phyloP scores from a whole-genome alignment of 2,113 vertebrate genomes.

The Epinephelus moara region DNA sequence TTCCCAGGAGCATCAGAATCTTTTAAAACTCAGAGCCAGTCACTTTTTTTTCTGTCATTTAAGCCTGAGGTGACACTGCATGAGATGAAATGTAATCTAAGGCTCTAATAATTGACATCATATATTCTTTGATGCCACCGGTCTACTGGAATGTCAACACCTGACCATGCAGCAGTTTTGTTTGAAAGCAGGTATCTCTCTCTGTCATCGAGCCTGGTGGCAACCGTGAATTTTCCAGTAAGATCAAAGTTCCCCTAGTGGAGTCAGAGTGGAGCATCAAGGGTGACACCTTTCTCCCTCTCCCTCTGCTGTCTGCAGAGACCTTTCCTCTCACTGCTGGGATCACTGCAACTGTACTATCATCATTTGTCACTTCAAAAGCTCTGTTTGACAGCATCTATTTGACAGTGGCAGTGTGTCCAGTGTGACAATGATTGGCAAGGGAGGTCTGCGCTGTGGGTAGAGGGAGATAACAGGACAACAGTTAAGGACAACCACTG shows the following conservation, averaged over 20 bases:
- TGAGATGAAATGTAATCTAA: background rate
- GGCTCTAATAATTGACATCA: constrained; percentile 3
- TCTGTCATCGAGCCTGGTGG: constrained; percentile 21
- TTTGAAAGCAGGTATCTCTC: background rate
- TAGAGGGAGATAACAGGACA: constrained; percentile 7
- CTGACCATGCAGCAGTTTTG: background rate
- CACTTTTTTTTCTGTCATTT: background rate
- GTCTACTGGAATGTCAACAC: background rate
- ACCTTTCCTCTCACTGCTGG: constrained; percentile 14
- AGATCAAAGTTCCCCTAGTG: constrained; percentile 32
- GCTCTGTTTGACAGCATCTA: constrained; percentile 11
- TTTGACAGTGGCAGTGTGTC: constrained; percentile 43
- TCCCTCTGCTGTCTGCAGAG: background rate
- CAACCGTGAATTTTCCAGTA: constrained; percentile 15
- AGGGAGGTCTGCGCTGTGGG: background rate
- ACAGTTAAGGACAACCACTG: background rate
- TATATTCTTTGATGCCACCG: background rate
- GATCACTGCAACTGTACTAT: constrained; percentile 2
- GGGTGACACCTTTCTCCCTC: constrained; percentile 31
- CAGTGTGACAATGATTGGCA: constrained; percentile 34
- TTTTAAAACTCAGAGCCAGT: constrained; percentile 3
- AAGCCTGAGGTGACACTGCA: background rate
- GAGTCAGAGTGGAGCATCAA: background rate
- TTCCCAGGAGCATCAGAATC: background rate
- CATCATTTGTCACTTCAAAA: constrained; percentile 43